These are phyloP conservation scores for Pollenia angustigena DNA, from an alignment of 2,888 invertebrate genomes.

Conservation along the genomic window DNA sequence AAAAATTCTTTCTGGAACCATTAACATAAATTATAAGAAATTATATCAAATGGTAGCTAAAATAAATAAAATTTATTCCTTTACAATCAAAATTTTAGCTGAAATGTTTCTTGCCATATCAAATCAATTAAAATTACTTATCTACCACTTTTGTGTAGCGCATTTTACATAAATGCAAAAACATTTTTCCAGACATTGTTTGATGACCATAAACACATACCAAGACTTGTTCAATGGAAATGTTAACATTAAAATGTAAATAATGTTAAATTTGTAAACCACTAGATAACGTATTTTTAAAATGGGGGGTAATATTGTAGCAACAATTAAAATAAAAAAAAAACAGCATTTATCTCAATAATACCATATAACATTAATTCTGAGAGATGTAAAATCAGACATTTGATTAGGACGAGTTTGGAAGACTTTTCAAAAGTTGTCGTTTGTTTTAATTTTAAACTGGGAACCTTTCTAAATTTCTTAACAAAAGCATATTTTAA, in stretches of 20 bases:
- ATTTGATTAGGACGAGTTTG: not conserved
- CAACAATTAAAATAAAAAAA: slow-evolving; percentile 3
- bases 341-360: slow-evolving; percentile 39
- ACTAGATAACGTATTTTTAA: slow-evolving; percentile 41
- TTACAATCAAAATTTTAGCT: too few species aligned
- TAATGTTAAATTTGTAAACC: slow-evolving; percentile 69
- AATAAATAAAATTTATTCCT: too few species aligned
- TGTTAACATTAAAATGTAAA: slow-evolving; percentile 71
- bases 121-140: not conserved
- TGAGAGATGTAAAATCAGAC: not conserved
- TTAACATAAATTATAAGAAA: too few species aligned
- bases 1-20: too few species aligned
- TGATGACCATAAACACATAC: slow-evolving; percentile 68
- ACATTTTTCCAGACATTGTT: slow-evolving; percentile 62
- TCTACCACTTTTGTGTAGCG: not conserved
- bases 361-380: slow-evolving; percentile 1
- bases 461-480: too few species aligned
- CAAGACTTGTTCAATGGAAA: slow-evolving; percentile 70
- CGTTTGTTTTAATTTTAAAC: too few species aligned
- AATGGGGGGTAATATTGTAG: slow-evolving; percentile 19
- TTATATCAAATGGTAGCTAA: too few species aligned
- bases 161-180: slow-evolving; percentile 25
- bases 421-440: not conserved
- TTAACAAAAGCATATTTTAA: too few species aligned
- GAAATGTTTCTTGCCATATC: too few species aligned